Evolutionary conservation across 2,888 invertebrate species (phyloP), one percentile per base, ranked within the genome.

Genomic region (Lepas anatifera): DNA sequence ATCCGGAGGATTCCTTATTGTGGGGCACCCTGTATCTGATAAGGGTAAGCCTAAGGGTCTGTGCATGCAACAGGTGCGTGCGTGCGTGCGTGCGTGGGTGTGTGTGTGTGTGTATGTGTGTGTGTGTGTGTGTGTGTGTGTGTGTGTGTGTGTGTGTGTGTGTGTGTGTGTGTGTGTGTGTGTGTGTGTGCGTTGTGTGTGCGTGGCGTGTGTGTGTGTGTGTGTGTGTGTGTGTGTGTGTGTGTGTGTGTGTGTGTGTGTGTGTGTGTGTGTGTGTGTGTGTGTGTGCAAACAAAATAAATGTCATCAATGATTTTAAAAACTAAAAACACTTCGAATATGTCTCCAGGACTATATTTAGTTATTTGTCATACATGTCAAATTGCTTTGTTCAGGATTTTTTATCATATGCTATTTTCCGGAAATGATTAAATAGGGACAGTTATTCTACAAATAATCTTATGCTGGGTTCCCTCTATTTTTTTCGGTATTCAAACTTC

Each of bases 191-290:
- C 52, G 58, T 43, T 66, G n/a, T n/a, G n/a, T n/a, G n/a, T n/a
- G n/a, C n/a, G n/a, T n/a, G n/a, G 35, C n/a, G 35, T 69, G 58
- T 43, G 48, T 66, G 27, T 35, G 46, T 35, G 10, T 35, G 27
- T 2, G 43, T 67, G 13, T 43, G 43, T 71, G 70, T 46, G 68
- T 70, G 58, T 48, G 22, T 6, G 48, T 48, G 18, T 7, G 48
- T 18, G 48, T 48, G 18, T 48, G 48, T n/a, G 35, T 18, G 35
- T 69, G 58, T 43, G 48, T 66, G 27, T 35, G 46, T 35, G 10
- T 35, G 27, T 2, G 43, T 67, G 13, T 43, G 43, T 71, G 70
- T 46, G 68, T 70, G 58, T 48, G 22, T 6, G 48, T 48, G 18
- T 7, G 48, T 18, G 48, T 48, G 18, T 48, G 48, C n/a, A 48